Percentiles rank a stretch among this genome's conserved stretches.
phyloP scores from a whole-genome alignment of 2,888 invertebrate species.

The Augiades crinisus region DNA sequence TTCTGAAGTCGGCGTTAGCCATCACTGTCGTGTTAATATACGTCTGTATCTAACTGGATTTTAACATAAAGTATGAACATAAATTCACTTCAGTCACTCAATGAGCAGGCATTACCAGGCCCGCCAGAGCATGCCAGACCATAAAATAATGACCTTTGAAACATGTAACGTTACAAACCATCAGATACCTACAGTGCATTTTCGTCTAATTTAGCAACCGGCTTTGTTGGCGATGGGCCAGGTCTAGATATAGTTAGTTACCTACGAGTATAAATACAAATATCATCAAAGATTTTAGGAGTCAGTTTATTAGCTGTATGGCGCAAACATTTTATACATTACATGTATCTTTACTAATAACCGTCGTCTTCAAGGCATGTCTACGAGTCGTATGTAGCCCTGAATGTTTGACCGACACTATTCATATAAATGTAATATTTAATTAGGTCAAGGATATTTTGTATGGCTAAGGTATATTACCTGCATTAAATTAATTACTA shows the following conservation, averaged over 20 bases:
- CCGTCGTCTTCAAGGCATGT: background rate
- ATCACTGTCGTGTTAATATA: too few species aligned
- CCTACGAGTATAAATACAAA: constrained; percentile 29
- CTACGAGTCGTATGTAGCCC: background rate
- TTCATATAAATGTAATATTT: background rate
- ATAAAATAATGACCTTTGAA: constrained; percentile 11
- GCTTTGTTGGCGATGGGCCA: constrained; percentile 47
- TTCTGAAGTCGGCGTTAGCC: too few species aligned
- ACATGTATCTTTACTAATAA: background rate
- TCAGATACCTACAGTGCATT: constrained; percentile 44
- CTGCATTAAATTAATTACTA: too few species aligned
- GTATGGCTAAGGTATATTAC: background rate
- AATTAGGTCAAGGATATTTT: background rate
- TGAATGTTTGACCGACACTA: background rate
- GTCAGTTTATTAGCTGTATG: constrained; percentile 17
- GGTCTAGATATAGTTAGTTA: constrained; percentile 39
- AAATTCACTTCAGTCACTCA: too few species aligned
- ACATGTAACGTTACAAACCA: constrained; percentile 33
- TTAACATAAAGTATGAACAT: background rate
- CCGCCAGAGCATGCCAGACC: background rate
- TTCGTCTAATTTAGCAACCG: constrained; percentile 48
- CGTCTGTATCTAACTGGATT: background rate
- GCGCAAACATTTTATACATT: constrained; percentile 2
- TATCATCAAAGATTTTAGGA: constrained; percentile 43
- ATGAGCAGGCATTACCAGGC: background rate